Evolutionary conservation across 2,113 vertebrate genomes (phyloP).

Genomic region (Oophaga pumilio): DNA sequence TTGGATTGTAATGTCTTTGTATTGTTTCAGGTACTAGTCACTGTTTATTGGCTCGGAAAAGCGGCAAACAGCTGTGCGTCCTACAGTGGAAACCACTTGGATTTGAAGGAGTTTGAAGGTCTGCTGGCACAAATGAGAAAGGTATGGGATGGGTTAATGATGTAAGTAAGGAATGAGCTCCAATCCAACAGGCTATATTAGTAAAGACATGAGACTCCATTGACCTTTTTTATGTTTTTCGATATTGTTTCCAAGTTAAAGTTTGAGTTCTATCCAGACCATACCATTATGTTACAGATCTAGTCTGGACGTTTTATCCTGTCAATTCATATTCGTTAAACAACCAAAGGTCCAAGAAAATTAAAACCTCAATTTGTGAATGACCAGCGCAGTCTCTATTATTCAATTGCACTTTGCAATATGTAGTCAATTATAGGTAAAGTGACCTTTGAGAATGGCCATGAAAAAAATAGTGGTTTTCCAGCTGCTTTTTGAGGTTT

Average conservation of each 20-base stretch:
- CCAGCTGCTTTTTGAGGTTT: too few relatives aligned
- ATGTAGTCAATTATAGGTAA: too few relatives aligned
- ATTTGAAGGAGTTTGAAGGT: conserved; percentile 93
- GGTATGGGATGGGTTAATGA: conserved; percentile 70
- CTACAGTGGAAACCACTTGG: conserved; percentile 89
- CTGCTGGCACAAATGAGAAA: conserved; percentile 95
- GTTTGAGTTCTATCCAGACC: neutral
- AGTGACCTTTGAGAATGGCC: too few relatives aligned
- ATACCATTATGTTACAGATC: neutral
- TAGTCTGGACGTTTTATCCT: neutral
- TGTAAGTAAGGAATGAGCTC: neutral
- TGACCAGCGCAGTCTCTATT: too few relatives aligned
- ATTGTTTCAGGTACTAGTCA: conserved; percentile 86
- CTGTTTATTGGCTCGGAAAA: conserved; percentile 96
- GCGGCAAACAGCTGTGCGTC: conserved; percentile 86
- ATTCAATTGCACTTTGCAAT: too few relatives aligned
- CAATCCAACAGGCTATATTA: neutral
- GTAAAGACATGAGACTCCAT: neutral
- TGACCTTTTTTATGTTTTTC: neutral
- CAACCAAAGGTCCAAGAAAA: neutral
- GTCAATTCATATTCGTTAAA: neutral
- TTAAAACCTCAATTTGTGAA: neutral
- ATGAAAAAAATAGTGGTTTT: too few relatives aligned
- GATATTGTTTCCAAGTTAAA: neutral
- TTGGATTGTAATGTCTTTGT: neutral